Base-by-base conservation (phyloP, 1,140 invertebrate species). In the Nasonia vitripennis region DNA sequence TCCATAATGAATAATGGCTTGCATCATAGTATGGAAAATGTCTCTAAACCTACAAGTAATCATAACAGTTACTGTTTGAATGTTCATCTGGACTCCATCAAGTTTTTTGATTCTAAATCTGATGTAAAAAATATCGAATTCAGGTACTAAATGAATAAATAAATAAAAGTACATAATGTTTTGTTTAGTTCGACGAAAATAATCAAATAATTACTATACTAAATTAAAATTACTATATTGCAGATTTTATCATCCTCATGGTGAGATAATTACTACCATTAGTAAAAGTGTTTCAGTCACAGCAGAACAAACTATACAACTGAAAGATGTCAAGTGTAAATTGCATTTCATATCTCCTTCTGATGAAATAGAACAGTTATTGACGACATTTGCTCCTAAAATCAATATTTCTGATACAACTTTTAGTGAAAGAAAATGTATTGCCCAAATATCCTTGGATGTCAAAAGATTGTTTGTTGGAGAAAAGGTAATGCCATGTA, bases 221-320 rank as follows among this genome's bases (percentile, higher is more conserved):
- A n/a, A 62, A 6, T n/a, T 62, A 62, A 31, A 20, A 48, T 81
- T 70, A 83, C 27, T 86, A 45, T 82, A 37, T 77, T 71, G 11
- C 86, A 93, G 93, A 80, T 94, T 93, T 87, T 92, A 92, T 87
- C 93, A 94, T 88, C 93, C 93, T n/a, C 93, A 92, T 86, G 90
- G 91, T 75, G 91, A 93, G 74, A 88, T 91, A 48, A 88, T 88
- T 41, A 90, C 91, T 11, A 87, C 87, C n/a, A 34, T 89, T 85
- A 78, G 87, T 87, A 88, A 88, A 7, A 89, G 87, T 83, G 83
- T 90, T 23, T 81, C 89, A 82, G 70, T 89, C 80, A 83, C 84
- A 55, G 71, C 88, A n/a, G 89, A 89, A 7, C 89, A 91, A 87
- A 91, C 88, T 87, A 70, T 92, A n/a, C 86, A 87, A 75, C 86